Evolutionary conservation across 2,113 vertebrate species (phyloP).

Genomic region (Acinonyx jubatus): DNA sequence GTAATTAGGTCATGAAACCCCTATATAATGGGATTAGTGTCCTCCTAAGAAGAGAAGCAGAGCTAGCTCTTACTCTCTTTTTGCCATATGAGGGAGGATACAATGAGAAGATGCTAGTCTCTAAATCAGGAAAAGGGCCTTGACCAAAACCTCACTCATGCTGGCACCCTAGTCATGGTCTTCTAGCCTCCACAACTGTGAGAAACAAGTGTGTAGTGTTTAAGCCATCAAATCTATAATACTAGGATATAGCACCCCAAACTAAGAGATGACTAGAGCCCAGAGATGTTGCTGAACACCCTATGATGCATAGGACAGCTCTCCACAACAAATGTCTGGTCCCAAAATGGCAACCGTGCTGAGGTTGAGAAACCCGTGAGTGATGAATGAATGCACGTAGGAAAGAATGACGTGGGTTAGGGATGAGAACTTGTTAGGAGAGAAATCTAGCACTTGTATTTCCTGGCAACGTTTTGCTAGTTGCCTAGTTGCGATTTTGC

Average conservation of each 20-base stretch:
- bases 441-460: neutral
- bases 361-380: neutral
- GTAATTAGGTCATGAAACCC: neutral
- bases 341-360: neutral
- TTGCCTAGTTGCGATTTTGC: conserved; percentile 48
- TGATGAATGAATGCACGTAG: neutral
- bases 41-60: neutral
- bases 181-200: neutral
- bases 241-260: neutral
- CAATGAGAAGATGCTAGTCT: neutral
- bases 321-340: neutral
- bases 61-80: neutral
- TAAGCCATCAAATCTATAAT: neutral
- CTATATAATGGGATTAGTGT: neutral
- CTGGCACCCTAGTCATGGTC: neutral
- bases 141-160: neutral
- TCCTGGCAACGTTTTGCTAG: conserved; percentile 15
- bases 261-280: neutral
- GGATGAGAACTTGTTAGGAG: neutral
- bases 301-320: neutral
- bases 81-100: neutral
- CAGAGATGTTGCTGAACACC: neutral
- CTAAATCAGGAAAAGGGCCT: neutral
- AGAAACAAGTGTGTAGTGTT: neutral
- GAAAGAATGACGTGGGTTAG: neutral